Conservation (phyloP, 2,888 invertebrate species). For the Phorcus lineatus region DNA sequence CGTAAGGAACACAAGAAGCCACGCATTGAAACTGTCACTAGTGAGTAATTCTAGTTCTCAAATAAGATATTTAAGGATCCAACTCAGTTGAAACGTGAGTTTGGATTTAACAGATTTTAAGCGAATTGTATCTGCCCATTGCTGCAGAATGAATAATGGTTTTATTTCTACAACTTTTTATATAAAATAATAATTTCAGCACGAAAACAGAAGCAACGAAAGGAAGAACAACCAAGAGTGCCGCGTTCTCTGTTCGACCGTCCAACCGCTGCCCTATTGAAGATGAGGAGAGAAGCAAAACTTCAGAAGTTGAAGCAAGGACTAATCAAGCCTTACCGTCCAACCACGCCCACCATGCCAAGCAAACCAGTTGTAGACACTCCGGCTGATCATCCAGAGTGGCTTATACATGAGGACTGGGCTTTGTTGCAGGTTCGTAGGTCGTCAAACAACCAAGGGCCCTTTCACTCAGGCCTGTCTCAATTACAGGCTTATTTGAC, state of each 20-base stretch:
- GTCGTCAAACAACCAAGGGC: too few relatives aligned
- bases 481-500: too few relatives aligned
- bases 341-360: conserved; percentile 48
- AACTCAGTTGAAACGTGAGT: too few relatives aligned
- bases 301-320: conserved; percentile 81
- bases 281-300: conserved; percentile 86
- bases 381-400: conserved; percentile 83
- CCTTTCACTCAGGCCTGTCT: too few relatives aligned
- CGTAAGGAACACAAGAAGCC: conserved; percentile 85
- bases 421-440: conserved; percentile 80
- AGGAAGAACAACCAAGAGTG: conserved; percentile 85
- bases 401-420: conserved; percentile 94
- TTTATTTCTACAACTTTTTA: too few relatives aligned
- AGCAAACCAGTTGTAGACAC: conserved; percentile 56
- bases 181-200: conserved; percentile 51
- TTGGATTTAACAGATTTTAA: too few relatives aligned
- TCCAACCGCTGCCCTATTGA: conserved; percentile 84
- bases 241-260: conserved; percentile 89
- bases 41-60: conserved; percentile 49
- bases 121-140: too few relatives aligned
- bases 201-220: conserved; percentile 77
- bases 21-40: conserved; percentile 80
- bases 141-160: too few relatives aligned
- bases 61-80: too few relatives aligned
- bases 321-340: conserved; percentile 61